Evolutionary conservation across 2,888 invertebrate species (phyloP), one percentile per base, ranked within the genome.

Genomic region (Clunio marinus): DNA sequence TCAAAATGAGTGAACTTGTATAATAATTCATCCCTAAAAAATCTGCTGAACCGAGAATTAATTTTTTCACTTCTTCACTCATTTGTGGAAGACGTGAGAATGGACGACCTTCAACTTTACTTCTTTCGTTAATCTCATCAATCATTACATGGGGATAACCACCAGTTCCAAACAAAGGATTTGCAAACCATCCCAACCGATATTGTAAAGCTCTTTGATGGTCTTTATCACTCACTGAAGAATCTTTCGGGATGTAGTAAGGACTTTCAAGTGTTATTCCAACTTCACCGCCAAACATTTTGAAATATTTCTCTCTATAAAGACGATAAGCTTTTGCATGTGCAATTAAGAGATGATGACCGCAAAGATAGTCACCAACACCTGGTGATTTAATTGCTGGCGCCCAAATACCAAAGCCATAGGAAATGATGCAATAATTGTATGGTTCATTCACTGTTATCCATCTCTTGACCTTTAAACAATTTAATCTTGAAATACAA

Each of bases 381-480:
- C 81, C 82, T 0, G 77, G 75, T 5, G 76, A 73, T 10, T 80
- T 79, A 2, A 80, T 7, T 69, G 76, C 74, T 0, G 81, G 81
- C 0, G 81, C 79, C 69, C 75, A 75, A 0, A 13, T 10, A 22
- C 72, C 74, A 1, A 75, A 74, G 0, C 78, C 78, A 35, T 81
- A 81, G 0, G 80, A 80, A 57, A 74, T 75, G 4, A 73, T 72
- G 71, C 80, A 80, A 35, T 79, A 76, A 28, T 79, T 76, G 65
- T 76, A 78, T 0, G 84, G 84, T 66, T 85, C 84, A 72, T 84
- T 85, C 32, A 84, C 78, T 0, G 86, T 85, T 2, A 84, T 80
- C 84, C 85, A 85, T 60, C 76, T 73, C 70, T 81, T 78, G 0
- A 75, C 51, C 51, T 51, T 13, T 13, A 17, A 65, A 76, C 73